These are phyloP conservation scores for Emydura subglobosa DNA, from an alignment of 2,113 vertebrate species.

Conservation along the genomic window DNA sequence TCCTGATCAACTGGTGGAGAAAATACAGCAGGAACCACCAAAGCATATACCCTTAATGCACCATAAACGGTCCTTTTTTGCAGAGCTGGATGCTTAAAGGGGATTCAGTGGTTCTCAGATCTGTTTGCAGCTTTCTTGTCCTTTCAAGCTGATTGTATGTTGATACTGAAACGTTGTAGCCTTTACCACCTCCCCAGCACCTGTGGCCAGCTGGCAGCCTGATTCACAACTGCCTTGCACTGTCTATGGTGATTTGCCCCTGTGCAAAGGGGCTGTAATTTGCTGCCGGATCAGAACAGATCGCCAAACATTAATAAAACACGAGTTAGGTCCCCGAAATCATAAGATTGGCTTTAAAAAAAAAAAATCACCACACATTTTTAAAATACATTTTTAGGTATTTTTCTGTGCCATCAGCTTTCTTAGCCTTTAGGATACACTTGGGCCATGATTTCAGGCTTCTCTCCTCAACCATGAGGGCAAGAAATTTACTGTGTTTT, in stretches of 20 bases:
- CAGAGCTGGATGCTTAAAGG: not conserved
- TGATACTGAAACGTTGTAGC: not conserved
- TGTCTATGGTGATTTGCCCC: not conserved
- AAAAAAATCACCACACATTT: not conserved
- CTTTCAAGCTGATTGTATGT: not conserved
- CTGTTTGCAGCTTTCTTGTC: not conserved
- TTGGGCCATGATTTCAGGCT: not conserved
- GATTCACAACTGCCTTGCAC: not conserved
- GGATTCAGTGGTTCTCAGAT: not conserved
- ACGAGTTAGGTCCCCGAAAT: not conserved
- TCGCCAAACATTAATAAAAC: not conserved
- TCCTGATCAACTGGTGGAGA: rapidly evolving
- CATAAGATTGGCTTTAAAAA: not conserved
- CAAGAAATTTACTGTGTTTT: not conserved
- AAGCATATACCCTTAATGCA: rapidly evolving
- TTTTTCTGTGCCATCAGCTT: not conserved
- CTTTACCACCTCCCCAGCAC: not conserved
- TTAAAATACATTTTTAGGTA: not conserved
- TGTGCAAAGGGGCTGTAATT: not conserved
- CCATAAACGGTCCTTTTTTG: not conserved
- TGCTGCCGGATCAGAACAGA: not conserved
- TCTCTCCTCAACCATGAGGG: not conserved
- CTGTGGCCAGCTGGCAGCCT: not conserved
- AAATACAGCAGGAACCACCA: rapidly evolving
- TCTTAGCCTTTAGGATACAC: not conserved